Conservation (phyloP, 2,113 vertebrate species). For the Anser brachyrhynchus region DNA sequence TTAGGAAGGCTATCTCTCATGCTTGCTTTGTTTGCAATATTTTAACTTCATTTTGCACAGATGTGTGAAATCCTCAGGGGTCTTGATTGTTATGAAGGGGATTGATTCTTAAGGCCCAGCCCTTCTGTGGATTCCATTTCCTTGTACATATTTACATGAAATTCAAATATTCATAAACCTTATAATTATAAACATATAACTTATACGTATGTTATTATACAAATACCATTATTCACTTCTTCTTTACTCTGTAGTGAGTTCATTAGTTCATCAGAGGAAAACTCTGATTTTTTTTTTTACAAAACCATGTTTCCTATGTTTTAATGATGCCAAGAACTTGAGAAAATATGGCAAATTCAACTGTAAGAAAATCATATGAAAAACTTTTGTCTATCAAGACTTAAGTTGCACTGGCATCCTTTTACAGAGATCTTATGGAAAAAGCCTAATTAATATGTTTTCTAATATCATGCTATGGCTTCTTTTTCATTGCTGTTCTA, state of each 20-base stretch:
- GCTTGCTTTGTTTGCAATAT: neutral
- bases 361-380: neutral
- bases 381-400: neutral
- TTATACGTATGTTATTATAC: neutral
- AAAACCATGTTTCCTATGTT: neutral
- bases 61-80: neutral
- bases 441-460: neutral
- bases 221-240: neutral
- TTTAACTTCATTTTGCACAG: neutral
- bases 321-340: neutral
- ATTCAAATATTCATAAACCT: neutral
- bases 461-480: neutral
- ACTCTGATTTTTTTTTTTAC: neutral
- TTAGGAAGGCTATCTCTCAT: neutral
- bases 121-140: neutral
- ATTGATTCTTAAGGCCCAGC: neutral
- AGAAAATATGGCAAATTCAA: neutral
- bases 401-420: neutral
- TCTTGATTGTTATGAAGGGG: neutral
- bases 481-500: neutral
- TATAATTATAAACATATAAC: neutral
- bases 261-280: neutral
- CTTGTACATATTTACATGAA: fast-evolving
- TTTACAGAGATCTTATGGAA: neutral
- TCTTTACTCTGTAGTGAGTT: neutral